phyloP scores from a whole-genome alignment of 2,888 invertebrate genomes.

The Phyllotreta striolata region DNA sequence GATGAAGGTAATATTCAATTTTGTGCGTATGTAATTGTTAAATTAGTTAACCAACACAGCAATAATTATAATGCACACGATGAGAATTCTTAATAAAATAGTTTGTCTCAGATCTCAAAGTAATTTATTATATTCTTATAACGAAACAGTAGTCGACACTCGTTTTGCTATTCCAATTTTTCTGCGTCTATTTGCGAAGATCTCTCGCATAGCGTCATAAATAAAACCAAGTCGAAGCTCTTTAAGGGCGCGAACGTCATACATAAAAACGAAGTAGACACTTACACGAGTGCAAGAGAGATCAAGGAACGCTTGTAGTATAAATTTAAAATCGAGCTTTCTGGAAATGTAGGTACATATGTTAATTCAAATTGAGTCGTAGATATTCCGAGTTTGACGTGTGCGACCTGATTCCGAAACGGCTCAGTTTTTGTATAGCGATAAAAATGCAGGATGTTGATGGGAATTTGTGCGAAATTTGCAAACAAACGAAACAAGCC shows the following conservation, averaged over 20 bases:
- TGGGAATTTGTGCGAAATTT: too few relatives aligned
- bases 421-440: too few relatives aligned
- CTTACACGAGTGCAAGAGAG: slow-evolving; percentile 9
- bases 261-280: slow-evolving; percentile 14
- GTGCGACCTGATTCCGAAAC: neutral
- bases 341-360: slow-evolving; percentile 7
- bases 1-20: too few relatives aligned
- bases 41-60: too few relatives aligned
- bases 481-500: too few relatives aligned
- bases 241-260: slow-evolving; percentile 5
- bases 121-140: neutral
- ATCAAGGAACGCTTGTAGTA: slow-evolving; percentile 2
- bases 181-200: slow-evolving; percentile 2
- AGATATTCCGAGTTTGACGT: slow-evolving; percentile 4
- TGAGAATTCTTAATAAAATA: too few relatives aligned
- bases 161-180: neutral
- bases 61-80: too few relatives aligned
- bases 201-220: slow-evolving; percentile 4
- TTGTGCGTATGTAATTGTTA: too few relatives aligned
- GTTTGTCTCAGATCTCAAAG: too few relatives aligned
- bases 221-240: slow-evolving; percentile 11
- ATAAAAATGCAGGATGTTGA: too few relatives aligned
- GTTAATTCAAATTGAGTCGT: slow-evolving; percentile 13
- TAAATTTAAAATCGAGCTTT: slow-evolving; percentile 10
- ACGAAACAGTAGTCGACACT: slow-evolving; percentile 1